Base-by-base conservation (phyloP, 2,888 invertebrate genomes). In the Chymomyza fuscimana region DNA sequence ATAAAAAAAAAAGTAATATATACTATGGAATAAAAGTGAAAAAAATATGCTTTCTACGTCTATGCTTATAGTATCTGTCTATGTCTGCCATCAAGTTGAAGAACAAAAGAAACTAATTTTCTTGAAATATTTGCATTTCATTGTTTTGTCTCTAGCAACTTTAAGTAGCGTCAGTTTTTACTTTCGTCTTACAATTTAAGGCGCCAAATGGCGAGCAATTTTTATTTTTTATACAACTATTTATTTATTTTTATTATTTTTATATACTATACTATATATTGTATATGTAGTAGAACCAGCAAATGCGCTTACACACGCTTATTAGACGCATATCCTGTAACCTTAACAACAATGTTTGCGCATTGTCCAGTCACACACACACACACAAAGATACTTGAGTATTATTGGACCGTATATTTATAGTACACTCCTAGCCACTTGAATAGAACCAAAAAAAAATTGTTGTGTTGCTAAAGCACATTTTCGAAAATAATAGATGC, bases 281-380 rank as follows among this genome's bases (percentile, higher is more conserved):
- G 52, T 54, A 19, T 46, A 10, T 54, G 1, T 10, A 12, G 52
- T 4, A 10, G 52, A 54, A 19, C 5, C 15, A 19, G 52, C 64
- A 70, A 66, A 63, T 56, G 29, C 40, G 62, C 69, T 61, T 73
- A 70, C 70, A 73, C 70, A 78, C 86, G 86, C 86, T 88, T 80
- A 79, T 85, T 85, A 82, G 83, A 88, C 87, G 79, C 81, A 88
- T 87, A 74, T 85, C 85, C 78, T 76, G 77, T 70, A 66, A 68
- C 72, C 71, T 56, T 66, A 74, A 79, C 86, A 84, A 88, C 80
- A 82, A 80, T 87, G 87, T 40, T 61, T 36, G 61, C 61, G 36
- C 40, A n/a, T 40, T 40, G 61, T 78, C 76, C 77, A 77, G 71
- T 62, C n/a, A 50, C 58, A 67, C 60, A 76, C 65, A 62, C 50